Evolutionary conservation across 2,797 vertebrate genomes (phyloP), one percentile per base, ranked within the genome.

Genomic region (Catharus ustulatus): DNA sequence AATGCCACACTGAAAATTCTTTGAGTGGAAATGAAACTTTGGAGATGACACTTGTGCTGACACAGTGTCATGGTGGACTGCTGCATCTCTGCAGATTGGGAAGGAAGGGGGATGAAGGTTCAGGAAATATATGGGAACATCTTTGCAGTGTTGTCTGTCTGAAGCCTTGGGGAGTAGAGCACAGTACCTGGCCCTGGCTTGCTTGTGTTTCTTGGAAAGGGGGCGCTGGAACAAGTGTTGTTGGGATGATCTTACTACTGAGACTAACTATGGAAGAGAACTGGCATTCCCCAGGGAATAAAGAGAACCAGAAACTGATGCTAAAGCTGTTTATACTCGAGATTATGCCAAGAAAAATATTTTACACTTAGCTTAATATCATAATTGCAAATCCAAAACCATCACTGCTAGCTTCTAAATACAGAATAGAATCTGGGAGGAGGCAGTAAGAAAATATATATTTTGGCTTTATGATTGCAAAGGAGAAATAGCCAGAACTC

Each of bases 381-480:
- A 22, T 84, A 94, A 94, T 91, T 96, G 66, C 80, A 93, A 92
- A 90, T 87, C 95, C 89, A 89, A 95, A 96, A 90, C 76, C 69
- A 90, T 89, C 90, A 84, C 38, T 81, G 64, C 57, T 96, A 86
- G 87, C 78, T 97, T 96, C 95, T 96, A 97, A 98, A 94, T 95
- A 76, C 71, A 96, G 91, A 96, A 94, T 24, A 94, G 32, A 95
- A 96, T 97, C 93, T 96, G 93, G 93, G 94, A 96, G 95, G 85
- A 92, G 86, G 42, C 88, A 93, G 84, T 85, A 89, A 95, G 82
- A 94, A 98, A 97, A 96, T 95, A 94, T 96, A 88, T 95, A 57
- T 74, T 82, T 97, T 98, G 97, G 97, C 96, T 90, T 51, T 86
- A 84, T 95, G 84, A 78, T 92, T 84, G 82, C 45, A 69, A 54